Base-by-base conservation (phyloP, 1,140 invertebrate genomes). In the Cydia pomonella region DNA sequence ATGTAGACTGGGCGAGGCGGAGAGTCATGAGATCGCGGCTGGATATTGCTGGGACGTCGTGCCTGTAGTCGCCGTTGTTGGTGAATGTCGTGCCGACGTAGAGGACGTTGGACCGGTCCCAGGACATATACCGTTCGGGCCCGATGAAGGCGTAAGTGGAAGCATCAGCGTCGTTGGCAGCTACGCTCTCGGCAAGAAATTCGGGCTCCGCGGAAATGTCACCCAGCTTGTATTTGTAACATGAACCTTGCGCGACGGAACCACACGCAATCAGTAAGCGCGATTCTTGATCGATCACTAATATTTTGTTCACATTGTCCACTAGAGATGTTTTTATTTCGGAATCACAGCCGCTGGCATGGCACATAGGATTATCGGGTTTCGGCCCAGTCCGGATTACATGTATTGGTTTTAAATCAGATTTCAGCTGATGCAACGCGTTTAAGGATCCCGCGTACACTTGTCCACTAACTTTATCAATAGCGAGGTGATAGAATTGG, bases 81-180 rank as follows among this genome's bases (percentile, higher is more conserved):
- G 97, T 99, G 85, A 98, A 98, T 1, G 98, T 99, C 3, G 98
- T 98, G 3, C 97, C 98, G 5, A 99, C 97, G 93, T 99, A 99
- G 0, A 99, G 92, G 23, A 99, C 97, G 87, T 97, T 97, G 2
- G 95, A 95, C 33, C 94, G 92, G 64, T 95, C 94, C 95, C 96
- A 97, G 0, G 94, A 93, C 79, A 95, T 95, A 84, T 98, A 98
- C 66, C 96, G 95, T 78, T 98, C 96, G 0, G 98, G 98, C 0
- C 98, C 98, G 71, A 99, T 97, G 87, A 99, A 99, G 1, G 98
- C 98, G 82, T 97, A 98, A 0, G 98, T 99, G 0, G 98, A 98
- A 0, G 98, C 97, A 76, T 95, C 94, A 75, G 97, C 96, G 90
- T 98, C 98, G 86, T 99, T 99, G 1, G 98, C 97, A 0, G 97